phyloP scores from a whole-genome alignment of 2,888 invertebrate genomes.

The Phyllotreta cruciferae region DNA sequence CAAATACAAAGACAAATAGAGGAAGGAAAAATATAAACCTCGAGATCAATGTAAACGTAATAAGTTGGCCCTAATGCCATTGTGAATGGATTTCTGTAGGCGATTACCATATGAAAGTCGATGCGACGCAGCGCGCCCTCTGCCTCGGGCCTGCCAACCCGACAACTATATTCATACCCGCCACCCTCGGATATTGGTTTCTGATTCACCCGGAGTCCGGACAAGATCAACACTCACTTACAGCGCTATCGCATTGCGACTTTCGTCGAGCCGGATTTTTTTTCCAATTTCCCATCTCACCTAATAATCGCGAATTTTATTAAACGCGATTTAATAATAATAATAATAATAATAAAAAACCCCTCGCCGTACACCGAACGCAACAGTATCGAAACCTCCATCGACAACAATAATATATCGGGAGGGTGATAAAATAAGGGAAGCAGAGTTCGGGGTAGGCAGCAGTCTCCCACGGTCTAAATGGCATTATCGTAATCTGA shows the following conservation, averaged over 20 bases:
- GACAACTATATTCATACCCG: constrained; percentile 53
- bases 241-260: constrained; percentile 41
- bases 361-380: too few species aligned
- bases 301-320: too few species aligned
- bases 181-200: constrained; percentile 59
- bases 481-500: constrained; percentile 58
- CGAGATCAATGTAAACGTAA: constrained; percentile 63
- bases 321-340: too few species aligned
- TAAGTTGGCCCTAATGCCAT: constrained; percentile 62
- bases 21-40: constrained; percentile 61
- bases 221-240: constrained; percentile 60
- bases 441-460: constrained; percentile 36
- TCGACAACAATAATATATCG: constrained; percentile 48
- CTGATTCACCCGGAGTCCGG: constrained; percentile 59
- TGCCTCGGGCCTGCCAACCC: constrained; percentile 52
- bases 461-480: constrained; percentile 54
- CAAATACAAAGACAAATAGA: constrained; percentile 61
- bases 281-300: too few species aligned
- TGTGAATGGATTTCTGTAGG: constrained; percentile 61
- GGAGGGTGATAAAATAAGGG: constrained; percentile 36
- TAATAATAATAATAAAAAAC: too few species aligned
- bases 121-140: constrained; percentile 53
- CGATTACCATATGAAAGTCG: constrained; percentile 61
- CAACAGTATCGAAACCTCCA: constrained; percentile 4
- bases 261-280: constrained; percentile 29